A percentile compares a stretch with the other conserved stretches of the same genome.
Evolutionary conservation across 2,888 invertebrate species (phyloP).

Genomic region (Norana najaformis): DNA sequence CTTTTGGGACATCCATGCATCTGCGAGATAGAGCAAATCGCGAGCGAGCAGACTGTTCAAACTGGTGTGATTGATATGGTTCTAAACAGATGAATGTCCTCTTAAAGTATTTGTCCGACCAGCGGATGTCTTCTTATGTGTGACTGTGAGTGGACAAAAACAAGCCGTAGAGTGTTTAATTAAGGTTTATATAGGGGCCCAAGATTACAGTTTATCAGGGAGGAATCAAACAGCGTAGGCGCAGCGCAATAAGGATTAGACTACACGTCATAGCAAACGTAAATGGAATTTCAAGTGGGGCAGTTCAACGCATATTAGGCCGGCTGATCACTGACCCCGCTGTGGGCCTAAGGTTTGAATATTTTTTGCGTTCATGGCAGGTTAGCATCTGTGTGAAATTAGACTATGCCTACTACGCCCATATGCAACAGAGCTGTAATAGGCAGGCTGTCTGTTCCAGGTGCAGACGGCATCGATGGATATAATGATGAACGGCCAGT

Average conservation of each 20-base stretch:
- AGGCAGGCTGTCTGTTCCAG: neutral
- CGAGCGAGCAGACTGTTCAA: neutral
- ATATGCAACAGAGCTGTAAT: neutral
- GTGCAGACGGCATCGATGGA: neutral
- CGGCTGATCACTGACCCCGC: neutral
- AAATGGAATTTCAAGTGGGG: too few relatives aligned
- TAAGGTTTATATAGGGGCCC: neutral
- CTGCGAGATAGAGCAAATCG: neutral
- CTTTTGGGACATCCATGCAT: neutral
- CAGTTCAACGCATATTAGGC: too few relatives aligned
- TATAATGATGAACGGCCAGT: too few relatives aligned
- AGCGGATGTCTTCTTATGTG: neutral
- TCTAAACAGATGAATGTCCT: neutral
- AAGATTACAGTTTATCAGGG: neutral
- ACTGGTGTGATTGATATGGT: neutral
- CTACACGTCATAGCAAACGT: neutral
- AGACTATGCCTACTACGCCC: neutral
- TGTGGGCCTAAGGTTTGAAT: neutral
- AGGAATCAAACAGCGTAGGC: neutral
- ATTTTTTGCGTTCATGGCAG: neutral
- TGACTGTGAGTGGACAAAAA: neutral
- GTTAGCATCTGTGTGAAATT: neutral
- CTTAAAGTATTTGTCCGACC: neutral
- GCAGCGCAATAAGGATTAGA: too few relatives aligned
- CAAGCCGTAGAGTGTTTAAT: neutral